These are phyloP conservation scores for Drosophila falleni DNA, from an alignment of 2,888 invertebrate genomes.

Conservation along the genomic window DNA sequence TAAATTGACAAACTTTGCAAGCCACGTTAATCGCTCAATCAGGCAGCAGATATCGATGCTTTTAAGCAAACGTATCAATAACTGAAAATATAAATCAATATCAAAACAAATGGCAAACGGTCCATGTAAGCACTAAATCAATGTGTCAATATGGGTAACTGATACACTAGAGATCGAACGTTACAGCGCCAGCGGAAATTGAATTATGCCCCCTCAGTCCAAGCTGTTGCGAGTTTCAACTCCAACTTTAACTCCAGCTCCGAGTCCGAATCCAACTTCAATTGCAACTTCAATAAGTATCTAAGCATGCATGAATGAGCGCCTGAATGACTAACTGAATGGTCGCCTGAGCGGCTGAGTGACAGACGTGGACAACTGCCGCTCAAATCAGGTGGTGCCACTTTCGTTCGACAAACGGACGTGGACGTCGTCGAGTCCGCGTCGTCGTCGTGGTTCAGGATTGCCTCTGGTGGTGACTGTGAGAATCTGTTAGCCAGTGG, in stretches of 20 bases:
- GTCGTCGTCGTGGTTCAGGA: conserved; percentile 28
- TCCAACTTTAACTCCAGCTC: conserved; percentile 16
- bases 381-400: conserved; percentile 75
- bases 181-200: conserved; percentile 67
- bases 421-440: conserved; percentile 30
- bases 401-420: conserved; percentile 61
- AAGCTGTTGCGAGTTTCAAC: conserved; percentile 23
- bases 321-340: conserved; percentile 61
- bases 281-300: conserved; percentile 51
- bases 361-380: conserved; percentile 74
- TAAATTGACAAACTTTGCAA: conserved; percentile 73
- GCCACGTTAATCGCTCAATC: conserved; percentile 72
- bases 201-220: conserved; percentile 69
- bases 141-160: conserved; percentile 79
- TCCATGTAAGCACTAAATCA: conserved; percentile 80
- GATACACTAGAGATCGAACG: conserved; percentile 65
- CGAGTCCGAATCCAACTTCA: conserved; percentile 21
- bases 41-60: conserved; percentile 27
- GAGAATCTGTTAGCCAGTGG: conserved; percentile 59
- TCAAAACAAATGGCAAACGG: conserved; percentile 72
- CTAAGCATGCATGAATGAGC: conserved; percentile 76
- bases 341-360: conserved; percentile 56
- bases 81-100: conserved; percentile 80
- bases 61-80: conserved; percentile 67
- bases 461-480: conserved; percentile 58